These are phyloP conservation scores for Ispidina picta DNA, from an alignment of 2,797 vertebrate genomes.

Conservation along the genomic window DNA sequence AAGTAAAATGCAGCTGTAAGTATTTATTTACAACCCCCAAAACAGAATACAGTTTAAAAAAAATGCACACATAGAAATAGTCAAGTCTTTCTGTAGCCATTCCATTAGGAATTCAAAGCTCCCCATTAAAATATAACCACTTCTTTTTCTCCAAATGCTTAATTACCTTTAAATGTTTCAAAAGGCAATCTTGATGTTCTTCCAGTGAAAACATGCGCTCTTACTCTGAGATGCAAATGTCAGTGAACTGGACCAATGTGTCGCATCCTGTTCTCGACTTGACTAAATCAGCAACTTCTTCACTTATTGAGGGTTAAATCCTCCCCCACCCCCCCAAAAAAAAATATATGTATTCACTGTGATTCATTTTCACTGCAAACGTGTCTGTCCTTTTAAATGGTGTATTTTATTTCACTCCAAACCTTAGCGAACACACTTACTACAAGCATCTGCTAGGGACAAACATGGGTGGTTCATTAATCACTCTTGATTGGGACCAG, in stretches of 20 bases:
- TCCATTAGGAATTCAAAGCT: not conserved
- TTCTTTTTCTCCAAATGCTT: slow-evolving; percentile 33
- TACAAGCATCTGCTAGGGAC: not conserved
- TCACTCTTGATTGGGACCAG: not conserved
- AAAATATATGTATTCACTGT: not conserved
- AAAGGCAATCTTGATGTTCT: slow-evolving; percentile 20
- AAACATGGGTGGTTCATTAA: not conserved
- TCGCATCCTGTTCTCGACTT: slow-evolving; percentile 19
- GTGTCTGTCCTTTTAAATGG: not conserved
- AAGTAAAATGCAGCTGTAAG: not conserved
- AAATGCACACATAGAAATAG: not conserved
- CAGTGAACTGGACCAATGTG: slow-evolving; percentile 1
- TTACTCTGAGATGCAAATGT: slow-evolving; percentile 44
- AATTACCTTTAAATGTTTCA: slow-evolving; percentile 50
- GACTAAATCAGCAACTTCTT: slow-evolving; percentile 43
- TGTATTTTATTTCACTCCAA: not conserved
- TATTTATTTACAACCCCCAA: not conserved
- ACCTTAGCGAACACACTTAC: not conserved
- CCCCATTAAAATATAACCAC: slow-evolving; percentile 6
- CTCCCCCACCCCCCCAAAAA: not conserved
- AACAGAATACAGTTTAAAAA: not conserved
- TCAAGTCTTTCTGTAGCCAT: not conserved
- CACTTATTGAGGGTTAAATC: not conserved
- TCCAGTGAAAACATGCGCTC: slow-evolving; percentile 28
- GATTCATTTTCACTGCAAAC: not conserved